phyloP scores from a whole-genome alignment of 2,888 invertebrate genomes.

The Tryphoninae sp. region DNA sequence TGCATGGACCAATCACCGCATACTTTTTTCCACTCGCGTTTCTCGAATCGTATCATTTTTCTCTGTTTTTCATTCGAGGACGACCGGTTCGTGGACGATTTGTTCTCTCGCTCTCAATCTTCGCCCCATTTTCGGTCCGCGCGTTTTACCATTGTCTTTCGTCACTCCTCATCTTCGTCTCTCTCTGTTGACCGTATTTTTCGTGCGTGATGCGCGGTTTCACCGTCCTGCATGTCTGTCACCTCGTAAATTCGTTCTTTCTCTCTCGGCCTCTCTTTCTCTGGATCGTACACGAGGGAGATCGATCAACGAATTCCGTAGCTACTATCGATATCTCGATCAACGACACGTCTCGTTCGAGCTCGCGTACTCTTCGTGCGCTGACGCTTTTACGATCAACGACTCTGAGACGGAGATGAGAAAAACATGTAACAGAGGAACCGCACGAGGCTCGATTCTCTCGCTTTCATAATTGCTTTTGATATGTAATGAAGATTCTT shows the following conservation, averaged over 20 bases:
- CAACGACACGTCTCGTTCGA: constrained; percentile 53
- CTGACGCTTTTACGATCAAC: constrained; percentile 34
- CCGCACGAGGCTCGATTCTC: constrained; percentile 1
- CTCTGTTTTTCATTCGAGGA: constrained; percentile 35
- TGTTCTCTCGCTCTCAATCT: constrained; percentile 50
- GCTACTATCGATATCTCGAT: constrained; percentile 62
- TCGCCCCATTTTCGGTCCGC: constrained; percentile 30
- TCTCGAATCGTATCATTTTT: constrained; percentile 45
- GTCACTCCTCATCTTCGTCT: constrained; percentile 54
- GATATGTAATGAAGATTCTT: constrained; percentile 55
- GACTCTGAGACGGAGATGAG: constrained; percentile 7
- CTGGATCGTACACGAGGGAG: constrained; percentile 29
- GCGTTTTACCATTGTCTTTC: constrained; percentile 54
- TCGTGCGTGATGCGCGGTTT: constrained; percentile 47
- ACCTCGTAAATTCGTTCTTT: constrained; percentile 65
- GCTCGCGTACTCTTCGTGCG: constrained; percentile 35
- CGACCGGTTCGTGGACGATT: constrained; percentile 62
- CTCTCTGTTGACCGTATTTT: constrained; percentile 48
- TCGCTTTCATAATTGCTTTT: constrained; percentile 55
- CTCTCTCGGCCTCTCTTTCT: constrained; percentile 57
- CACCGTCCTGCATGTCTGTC: constrained; percentile 46
- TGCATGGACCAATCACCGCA: constrained; percentile 27
- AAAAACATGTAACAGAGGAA: constrained; percentile 2
- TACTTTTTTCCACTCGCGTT: neutral
- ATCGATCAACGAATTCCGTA: constrained; percentile 60